Evolutionary conservation across 2,888 invertebrate species (phyloP), one percentile per base, ranked within the genome.

Genomic region (Meandrusa payeni): DNA sequence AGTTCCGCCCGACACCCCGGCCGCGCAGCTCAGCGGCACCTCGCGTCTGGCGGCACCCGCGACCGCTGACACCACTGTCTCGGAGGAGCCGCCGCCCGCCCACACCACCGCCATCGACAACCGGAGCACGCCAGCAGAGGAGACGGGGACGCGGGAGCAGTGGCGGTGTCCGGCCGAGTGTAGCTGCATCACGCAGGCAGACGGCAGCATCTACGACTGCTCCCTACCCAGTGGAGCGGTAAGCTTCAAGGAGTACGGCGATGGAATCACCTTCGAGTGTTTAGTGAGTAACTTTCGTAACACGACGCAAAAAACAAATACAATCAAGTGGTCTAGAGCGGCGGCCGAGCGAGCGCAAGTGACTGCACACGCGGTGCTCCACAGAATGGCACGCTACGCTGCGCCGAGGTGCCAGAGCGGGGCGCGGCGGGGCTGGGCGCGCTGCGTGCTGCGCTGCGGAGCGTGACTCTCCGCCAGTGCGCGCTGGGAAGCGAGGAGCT

Each of bases 131-230:
- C 0, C 19, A 10, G 32, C 6, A 3, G 31, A 9, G 6, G 19
- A 1, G 10, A 15, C 6, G 24, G 5, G 17, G 26, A 17, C 4
- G 10, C 4, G 5, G 26, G 10, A 2, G 26, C 2, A 4, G 6
- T 9, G 26, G 33, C 19, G 36, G 1, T 52, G 51, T 17, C 42
- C 44, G 1, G 6, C 22, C 6, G 23, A 9, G 5, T 60, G 57
- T 46, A 24, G 15, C 1, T 50, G 43, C 27, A 9, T 26, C 1
- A 9, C 6, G 5, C 47, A 47, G 1, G 32, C 47, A 0, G 39
- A 15, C 3, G 44, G 38, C 10, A 37, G 36, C 4, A n/a, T 20
- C 7, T 47, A 32, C 26, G 32, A 31, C 26, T 43, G 43, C 15
- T 38, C 38, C 9, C 32, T 43, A 15, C 38, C 43, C 3, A 38